Evolutionary conservation across 2,113 vertebrate species (phyloP).

Genomic region (Dasyprocta punctata): DNA sequence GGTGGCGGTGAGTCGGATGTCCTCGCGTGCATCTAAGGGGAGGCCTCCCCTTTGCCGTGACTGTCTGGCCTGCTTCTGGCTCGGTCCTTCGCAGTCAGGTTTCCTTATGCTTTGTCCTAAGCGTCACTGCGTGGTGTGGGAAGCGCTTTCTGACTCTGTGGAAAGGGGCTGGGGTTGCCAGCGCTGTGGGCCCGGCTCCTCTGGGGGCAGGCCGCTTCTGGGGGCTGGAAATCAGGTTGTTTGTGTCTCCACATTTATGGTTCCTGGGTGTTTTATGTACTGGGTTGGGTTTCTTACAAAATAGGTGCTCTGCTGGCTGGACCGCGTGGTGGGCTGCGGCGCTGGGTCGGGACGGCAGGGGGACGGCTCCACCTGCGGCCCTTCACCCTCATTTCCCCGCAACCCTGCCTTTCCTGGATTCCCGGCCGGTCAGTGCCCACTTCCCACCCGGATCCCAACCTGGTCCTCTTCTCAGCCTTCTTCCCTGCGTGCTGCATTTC

Average conservation of each 20-base stretch:
- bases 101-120: background rate
- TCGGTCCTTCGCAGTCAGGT: no score
- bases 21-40: fast-evolving
- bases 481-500: background rate
- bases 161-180: background rate
- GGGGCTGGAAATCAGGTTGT: background rate
- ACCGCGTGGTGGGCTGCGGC: background rate
- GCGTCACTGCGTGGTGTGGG: background rate
- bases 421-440: no score
- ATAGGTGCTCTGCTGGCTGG: background rate
- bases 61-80: no score
- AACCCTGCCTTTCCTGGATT: no score
- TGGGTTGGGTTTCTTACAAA: background rate
- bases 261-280: background rate
- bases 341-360: background rate
- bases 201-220: no score
- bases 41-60: background rate
- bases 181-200: no score
- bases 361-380: background rate
- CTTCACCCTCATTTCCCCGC: background rate
- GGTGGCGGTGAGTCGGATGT: background rate
- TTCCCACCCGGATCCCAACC: background rate
- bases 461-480: no score
- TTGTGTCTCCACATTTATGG: background rate
- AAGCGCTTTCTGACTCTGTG: background rate